These are phyloP conservation scores for Eufriesea mexicana DNA, from an alignment of 1,140 invertebrate genomes.

Conservation along the genomic window DNA sequence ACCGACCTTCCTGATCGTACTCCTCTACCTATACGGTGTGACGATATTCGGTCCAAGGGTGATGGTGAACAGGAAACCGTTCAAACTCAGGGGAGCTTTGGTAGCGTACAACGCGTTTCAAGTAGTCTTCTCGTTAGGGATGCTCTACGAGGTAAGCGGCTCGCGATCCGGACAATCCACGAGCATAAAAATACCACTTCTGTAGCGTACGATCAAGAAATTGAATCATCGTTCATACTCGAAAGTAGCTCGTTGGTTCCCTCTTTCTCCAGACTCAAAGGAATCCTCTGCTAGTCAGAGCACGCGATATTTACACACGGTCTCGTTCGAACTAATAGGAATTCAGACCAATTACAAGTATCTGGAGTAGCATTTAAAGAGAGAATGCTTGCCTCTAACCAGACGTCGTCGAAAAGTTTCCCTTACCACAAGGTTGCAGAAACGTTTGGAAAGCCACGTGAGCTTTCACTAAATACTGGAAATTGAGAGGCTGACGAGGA, in stretches of 20 bases:
- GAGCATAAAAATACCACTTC: background rate
- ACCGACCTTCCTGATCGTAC: conserved; percentile 91
- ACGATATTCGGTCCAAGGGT: conserved; percentile 91
- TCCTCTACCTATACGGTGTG: conserved; percentile 91
- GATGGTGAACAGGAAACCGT: conserved; percentile 95
- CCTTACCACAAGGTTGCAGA: background rate
- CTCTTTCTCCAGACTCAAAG: background rate
- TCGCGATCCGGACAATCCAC: background rate
- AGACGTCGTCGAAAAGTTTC: background rate
- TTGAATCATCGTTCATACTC: background rate
- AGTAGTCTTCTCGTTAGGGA: conserved; percentile 92
- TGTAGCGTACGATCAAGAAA: background rate
- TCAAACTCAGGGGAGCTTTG: conserved; percentile 90
- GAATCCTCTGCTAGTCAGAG: background rate
- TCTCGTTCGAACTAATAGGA: background rate
- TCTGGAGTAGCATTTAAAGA: background rate
- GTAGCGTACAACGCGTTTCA: conserved; percentile 95
- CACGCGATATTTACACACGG: background rate
- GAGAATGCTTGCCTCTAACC: background rate
- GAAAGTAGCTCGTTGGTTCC: background rate
- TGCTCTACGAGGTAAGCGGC: conserved; percentile 92
- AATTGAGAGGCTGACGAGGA: background rate
- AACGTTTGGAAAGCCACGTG: background rate
- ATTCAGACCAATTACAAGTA: conserved; percentile 3
- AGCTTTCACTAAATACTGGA: conserved; percentile 19